Evolutionary conservation across 2,113 vertebrate genomes (phyloP).

Genomic region (Drymodes brunneopygia): DNA sequence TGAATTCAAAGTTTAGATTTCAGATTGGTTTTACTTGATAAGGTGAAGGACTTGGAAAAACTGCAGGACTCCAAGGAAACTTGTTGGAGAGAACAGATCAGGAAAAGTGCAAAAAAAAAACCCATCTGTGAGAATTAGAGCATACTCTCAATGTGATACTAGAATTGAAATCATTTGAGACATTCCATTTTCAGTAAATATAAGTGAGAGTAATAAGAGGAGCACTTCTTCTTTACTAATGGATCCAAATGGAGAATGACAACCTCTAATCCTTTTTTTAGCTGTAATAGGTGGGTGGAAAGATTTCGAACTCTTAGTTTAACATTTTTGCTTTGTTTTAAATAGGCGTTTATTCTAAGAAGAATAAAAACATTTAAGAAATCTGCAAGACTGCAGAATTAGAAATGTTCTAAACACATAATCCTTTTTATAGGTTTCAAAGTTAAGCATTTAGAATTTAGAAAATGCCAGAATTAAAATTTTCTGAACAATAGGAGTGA

Average conservation of each 20-base stretch:
- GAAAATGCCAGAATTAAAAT: not conserved
- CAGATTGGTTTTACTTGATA: not conserved
- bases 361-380: not conserved
- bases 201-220: not conserved
- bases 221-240: not conserved
- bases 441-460: not conserved
- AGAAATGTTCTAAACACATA: not conserved
- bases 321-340: not conserved
- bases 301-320: not conserved
- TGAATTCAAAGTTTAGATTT: not conserved
- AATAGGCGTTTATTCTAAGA: not conserved
- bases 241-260: not conserved
- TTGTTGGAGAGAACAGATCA: not conserved
- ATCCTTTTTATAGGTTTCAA: not conserved
- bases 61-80: not conserved
- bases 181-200: not conserved
- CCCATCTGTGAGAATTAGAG: not conserved
- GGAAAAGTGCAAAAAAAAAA: not conserved
- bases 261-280: not conserved
- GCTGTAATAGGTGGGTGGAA: not conserved
- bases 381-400: not conserved
- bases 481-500: not conserved
- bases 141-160: not conserved
- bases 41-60: not conserved
- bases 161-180: not conserved